Conservation (phyloP, 2,888 invertebrate species). For the Agrilus biguttatus region DNA sequence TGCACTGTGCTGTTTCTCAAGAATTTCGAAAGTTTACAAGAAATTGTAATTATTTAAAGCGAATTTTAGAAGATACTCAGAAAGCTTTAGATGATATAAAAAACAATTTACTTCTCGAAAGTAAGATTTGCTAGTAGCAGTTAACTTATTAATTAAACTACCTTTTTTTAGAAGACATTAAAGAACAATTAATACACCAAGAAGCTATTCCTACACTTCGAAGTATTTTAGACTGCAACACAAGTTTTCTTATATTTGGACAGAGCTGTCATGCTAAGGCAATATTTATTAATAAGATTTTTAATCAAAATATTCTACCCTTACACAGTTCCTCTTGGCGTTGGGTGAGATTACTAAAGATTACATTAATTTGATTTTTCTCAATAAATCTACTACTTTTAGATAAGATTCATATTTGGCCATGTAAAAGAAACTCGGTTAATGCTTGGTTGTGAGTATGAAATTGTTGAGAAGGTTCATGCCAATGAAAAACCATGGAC, state of each 20-base stretch:
- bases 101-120: constrained; percentile 20
- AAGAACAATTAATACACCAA: constrained; percentile 21
- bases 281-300: constrained; percentile 54
- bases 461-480: constrained; percentile 57
- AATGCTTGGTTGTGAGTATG: constrained; percentile 50
- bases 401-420: constrained; percentile 47
- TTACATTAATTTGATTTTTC: background rate
- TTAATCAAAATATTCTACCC: constrained; percentile 54
- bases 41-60: constrained; percentile 24
- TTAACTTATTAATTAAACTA: background rate
- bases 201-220: constrained; percentile 21
- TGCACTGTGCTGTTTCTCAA: constrained; percentile 7
- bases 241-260: constrained; percentile 60
- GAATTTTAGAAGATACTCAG: constrained; percentile 26
- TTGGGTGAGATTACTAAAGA: constrained; percentile 45
- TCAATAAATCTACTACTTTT: constrained; percentile 6
- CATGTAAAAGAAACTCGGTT: constrained; percentile 42
- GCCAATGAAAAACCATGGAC: constrained; percentile 54
- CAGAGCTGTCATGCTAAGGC: constrained; percentile 56
- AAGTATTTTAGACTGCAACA: constrained; percentile 27
- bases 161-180: constrained; percentile 22
- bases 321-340: constrained; percentile 43
- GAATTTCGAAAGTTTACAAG: constrained; percentile 27
- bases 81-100: constrained; percentile 26
- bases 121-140: constrained; percentile 17